These are phyloP conservation scores for Micropoecilia bifurca DNA, from an alignment of 2,797 vertebrate genomes.

Conservation along the genomic window DNA sequence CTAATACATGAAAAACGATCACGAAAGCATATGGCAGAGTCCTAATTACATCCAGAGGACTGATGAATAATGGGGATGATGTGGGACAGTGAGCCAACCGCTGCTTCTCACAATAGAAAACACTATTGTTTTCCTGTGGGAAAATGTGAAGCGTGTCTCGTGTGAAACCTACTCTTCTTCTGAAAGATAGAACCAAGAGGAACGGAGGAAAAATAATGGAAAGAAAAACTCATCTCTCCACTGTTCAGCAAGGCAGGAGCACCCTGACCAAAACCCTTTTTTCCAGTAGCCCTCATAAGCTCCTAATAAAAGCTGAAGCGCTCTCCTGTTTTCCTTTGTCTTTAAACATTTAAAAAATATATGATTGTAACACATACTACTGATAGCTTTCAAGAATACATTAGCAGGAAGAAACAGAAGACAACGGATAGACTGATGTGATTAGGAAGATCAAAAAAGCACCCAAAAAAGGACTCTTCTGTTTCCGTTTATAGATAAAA, in stretches of 20 bases:
- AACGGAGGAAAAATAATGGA: slow-evolving; percentile 17
- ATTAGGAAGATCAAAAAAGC: not conserved
- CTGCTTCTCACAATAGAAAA: slow-evolving; percentile 67
- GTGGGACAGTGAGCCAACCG: slow-evolving; percentile 65
- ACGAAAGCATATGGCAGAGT: slow-evolving; percentile 58
- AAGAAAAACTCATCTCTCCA: slow-evolving; percentile 14
- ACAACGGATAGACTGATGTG: not conserved
- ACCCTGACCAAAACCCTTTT: slow-evolving; percentile 12
- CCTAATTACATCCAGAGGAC: slow-evolving; percentile 65
- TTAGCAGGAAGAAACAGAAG: not conserved
- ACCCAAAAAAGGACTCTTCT: not conserved
- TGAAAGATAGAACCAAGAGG: slow-evolving; percentile 37
- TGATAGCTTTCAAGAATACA: not conserved
- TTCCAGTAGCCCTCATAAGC: slow-evolving; percentile 11
- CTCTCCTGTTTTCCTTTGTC: slow-evolving; percentile 16
- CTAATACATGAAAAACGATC: slow-evolving; percentile 47
- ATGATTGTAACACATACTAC: slow-evolving; percentile 5
- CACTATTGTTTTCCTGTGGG: slow-evolving; percentile 72
- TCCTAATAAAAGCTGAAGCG: slow-evolving; percentile 20
- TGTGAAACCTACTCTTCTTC: slow-evolving; percentile 23
- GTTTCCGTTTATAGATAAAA: not conserved
- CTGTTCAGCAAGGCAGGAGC: slow-evolving; percentile 36
- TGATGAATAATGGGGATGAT: slow-evolving; percentile 69
- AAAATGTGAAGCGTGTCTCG: slow-evolving; percentile 65
- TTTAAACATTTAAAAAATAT: slow-evolving; percentile 10